phyloP scores from a whole-genome alignment of 2,797 vertebrate species.

The Enoplosus armatus region DNA sequence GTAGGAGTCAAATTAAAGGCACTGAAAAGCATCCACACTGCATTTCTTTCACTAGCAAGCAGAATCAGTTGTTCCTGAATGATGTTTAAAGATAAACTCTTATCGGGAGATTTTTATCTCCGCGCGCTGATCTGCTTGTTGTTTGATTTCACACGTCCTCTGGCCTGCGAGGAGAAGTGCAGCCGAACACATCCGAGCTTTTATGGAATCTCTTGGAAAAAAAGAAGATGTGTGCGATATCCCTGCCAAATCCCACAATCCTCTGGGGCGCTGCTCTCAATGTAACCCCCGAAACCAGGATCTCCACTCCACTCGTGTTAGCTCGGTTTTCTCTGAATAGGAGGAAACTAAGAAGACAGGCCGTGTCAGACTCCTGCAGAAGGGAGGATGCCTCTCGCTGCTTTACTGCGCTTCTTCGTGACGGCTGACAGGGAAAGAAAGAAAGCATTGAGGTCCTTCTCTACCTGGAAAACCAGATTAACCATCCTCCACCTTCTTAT shows the following conservation, averaged over 20 bases:
- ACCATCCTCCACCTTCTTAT: neutral
- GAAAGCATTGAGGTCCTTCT: neutral
- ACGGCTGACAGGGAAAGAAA: constrained; percentile 28
- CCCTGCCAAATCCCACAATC: constrained; percentile 38
- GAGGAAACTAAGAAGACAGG: constrained; percentile 43
- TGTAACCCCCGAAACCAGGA: constrained; percentile 24
- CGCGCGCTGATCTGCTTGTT: constrained; percentile 9
- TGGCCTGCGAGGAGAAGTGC: neutral
- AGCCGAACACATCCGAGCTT: constrained; percentile 19
- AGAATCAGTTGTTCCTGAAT: neutral
- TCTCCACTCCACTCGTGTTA: constrained; percentile 25
- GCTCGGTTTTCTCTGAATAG: constrained; percentile 19
- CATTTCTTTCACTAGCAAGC: neutral
- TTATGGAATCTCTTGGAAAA: constrained; percentile 8
- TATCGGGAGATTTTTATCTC: constrained; percentile 30
- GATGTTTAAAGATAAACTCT: constrained; percentile 16
- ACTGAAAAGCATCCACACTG: neutral
- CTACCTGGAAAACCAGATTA: constrained; percentile 46
- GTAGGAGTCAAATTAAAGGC: neutral
- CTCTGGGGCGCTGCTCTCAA: constrained; percentile 15
- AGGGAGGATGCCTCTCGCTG: constrained; percentile 13
- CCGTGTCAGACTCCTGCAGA: constrained; percentile 22
- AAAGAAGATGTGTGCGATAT: constrained; percentile 23
- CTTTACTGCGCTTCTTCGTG: neutral
- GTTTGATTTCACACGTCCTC: constrained; percentile 45